phyloP scores from a whole-genome alignment of 2,888 invertebrate species.

The Orchesellides sinensis region DNA sequence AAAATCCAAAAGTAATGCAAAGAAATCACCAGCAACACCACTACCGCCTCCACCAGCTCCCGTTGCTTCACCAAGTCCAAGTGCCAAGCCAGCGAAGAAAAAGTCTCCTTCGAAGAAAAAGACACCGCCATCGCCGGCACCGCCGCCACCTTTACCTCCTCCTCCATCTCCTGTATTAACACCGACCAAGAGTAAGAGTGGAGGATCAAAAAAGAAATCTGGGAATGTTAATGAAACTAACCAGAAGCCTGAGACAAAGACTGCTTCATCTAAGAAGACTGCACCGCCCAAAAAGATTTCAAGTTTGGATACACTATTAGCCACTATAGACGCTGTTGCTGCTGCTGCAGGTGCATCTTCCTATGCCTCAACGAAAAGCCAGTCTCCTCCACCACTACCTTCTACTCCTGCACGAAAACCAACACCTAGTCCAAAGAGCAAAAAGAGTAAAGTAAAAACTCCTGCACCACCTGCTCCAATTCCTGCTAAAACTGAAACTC shows the following conservation, averaged over 20 bases:
- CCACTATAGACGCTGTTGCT: slow-evolving; percentile 68
- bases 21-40: slow-evolving; percentile 38
- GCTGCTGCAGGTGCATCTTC: slow-evolving; percentile 52
- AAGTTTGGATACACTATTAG: slow-evolving; percentile 61
- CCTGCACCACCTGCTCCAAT: slow-evolving; percentile 20
- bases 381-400: slow-evolving; percentile 27
- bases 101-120: slow-evolving; percentile 60
- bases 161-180: slow-evolving; percentile 49
- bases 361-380: slow-evolving; percentile 7
- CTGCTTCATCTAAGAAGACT: slow-evolving; percentile 55
- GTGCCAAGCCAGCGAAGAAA: slow-evolving; percentile 61
- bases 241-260: slow-evolving; percentile 65
- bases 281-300: slow-evolving; percentile 65
- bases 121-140: slow-evolving; percentile 43
- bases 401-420: slow-evolving; percentile 38
- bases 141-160: slow-evolving; percentile 55
- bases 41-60: slow-evolving; percentile 17
- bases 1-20: slow-evolving; percentile 62
- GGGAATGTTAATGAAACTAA: slow-evolving; percentile 29
- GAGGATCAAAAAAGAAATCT: slow-evolving; percentile 58
- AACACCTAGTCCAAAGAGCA: slow-evolving; percentile 63
- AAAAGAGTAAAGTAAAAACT: slow-evolving; percentile 42
- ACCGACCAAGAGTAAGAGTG: slow-evolving; percentile 53
- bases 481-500: slow-evolving; percentile 38
- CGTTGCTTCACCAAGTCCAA: slow-evolving; percentile 24